These are phyloP conservation scores for Gortyna flavago DNA, from an alignment of 2,888 invertebrate genomes.

Conservation along the genomic window DNA sequence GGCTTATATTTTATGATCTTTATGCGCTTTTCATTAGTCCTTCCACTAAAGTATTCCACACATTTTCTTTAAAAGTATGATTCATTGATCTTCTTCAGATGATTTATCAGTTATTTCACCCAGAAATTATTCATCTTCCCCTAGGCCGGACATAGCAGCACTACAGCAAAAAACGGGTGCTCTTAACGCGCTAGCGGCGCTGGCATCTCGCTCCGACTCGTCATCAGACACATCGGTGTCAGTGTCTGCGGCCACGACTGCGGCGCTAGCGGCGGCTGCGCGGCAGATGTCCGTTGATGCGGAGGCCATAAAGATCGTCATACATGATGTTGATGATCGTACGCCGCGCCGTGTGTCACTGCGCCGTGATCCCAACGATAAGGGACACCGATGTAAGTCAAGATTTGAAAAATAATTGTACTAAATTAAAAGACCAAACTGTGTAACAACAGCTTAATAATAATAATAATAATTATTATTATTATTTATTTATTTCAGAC, in stretches of 20 bases:
- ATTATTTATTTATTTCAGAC: no score
- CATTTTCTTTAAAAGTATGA: neutral
- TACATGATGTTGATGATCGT: slow-evolving; percentile 96
- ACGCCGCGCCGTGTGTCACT: slow-evolving; percentile 94
- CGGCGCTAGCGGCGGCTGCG: slow-evolving; percentile 91
- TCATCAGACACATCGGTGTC: slow-evolving; percentile 80
- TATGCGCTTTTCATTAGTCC: neutral
- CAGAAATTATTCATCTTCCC: neutral
- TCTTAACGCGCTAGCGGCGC: slow-evolving; percentile 85
- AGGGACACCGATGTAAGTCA: slow-evolving; percentile 95
- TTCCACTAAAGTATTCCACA: neutral
- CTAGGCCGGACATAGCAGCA: slow-evolving; percentile 94
- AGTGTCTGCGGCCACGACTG: slow-evolving; percentile 84
- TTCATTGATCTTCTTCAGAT: neutral
- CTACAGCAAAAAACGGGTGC: slow-evolving; percentile 91
- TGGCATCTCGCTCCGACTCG: slow-evolving; percentile 80
- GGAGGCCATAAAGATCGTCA: slow-evolving; percentile 97
- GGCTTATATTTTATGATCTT: neutral
- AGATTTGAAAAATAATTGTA: neutral
- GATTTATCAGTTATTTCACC: neutral
- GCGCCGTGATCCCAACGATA: slow-evolving; percentile 94
- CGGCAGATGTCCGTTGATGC: slow-evolving; percentile 97
- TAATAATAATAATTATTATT: no score
- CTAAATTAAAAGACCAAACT: neutral
- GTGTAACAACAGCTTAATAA: no score